Base-by-base conservation (phyloP, 2,797 vertebrate genomes). In the Hydrolagus colliei region DNA sequence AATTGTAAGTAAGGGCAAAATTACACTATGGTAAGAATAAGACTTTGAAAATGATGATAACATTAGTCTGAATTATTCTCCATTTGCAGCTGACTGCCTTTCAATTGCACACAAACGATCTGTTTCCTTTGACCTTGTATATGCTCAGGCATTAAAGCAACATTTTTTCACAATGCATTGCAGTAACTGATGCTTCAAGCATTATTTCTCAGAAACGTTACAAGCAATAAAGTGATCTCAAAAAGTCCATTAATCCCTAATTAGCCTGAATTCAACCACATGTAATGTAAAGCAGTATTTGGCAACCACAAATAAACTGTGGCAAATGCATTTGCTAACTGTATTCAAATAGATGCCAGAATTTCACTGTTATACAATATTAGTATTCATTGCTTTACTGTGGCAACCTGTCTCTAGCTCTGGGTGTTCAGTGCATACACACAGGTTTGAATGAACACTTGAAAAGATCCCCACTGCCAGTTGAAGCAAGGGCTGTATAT, bases 151-250 rank as follows among this genome's bases (percentile, higher is more conserved):
- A 20, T 12, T 14, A 84, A 80, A 82, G 27, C 16, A 35, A 41
- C 65, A 82, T 63, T 67, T 65, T 27, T 22, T 41, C 18, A 52
- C 2, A 9, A 16, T 67, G 32, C 8, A 71, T 52, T 52, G 2
- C 79, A 35, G n/a, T 84, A 9, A 32, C 16, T 41, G 62, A 27
- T 80, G 27, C 22, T 80, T 65, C 78, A 32, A 52, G 32, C 10
- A 10, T 10, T 9, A 35, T 71, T 22, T 41, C 14, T 20, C 27
- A 82, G 20, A 67, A 79, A 35, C 18, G 41, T 68, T 32, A 82
- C 79, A 82, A 82, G 68, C 63, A 67, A 82, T 32, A 32, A 82
- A 67, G 61, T 80, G 32, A 80, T 80, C 22, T 27, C 41, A 52
- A 52, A 52, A 52, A 52, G 41, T 52, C 41, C 41, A 67, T 22